Percentiles rank a stretch among this genome's conserved stretches.
Evolutionary conservation across 2,113 vertebrate species (phyloP).

Genomic region (Phodopus roborovskii): DNA sequence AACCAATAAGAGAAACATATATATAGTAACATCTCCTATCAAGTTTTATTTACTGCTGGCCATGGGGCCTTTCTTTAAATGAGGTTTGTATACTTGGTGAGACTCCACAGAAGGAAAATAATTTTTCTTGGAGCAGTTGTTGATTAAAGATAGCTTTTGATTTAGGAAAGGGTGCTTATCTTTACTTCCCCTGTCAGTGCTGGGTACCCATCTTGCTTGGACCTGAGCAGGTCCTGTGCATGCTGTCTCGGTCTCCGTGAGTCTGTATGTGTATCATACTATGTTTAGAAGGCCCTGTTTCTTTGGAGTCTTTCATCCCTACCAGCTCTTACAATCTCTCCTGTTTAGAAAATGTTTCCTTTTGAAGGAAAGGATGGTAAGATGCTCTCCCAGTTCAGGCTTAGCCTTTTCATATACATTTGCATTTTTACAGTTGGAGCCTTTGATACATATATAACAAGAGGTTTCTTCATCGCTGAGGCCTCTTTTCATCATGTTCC

Average conservation of each 20-base stretch:
- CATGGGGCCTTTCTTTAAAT: not conserved
- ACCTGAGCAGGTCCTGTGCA: not conserved
- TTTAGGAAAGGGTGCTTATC: not conserved
- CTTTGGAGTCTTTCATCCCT: not conserved
- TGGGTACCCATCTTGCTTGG: not conserved
- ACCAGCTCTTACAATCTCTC: not conserved
- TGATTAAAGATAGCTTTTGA: not conserved
- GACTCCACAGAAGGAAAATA: not conserved
- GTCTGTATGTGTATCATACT: not conserved
- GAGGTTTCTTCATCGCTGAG: not conserved
- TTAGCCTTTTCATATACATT: not conserved
- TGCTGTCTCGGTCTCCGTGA: not conserved
- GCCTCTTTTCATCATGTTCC: not conserved
- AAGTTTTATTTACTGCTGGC: not conserved
- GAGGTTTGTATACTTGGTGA: not conserved
- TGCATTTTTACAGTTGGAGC: not conserved
- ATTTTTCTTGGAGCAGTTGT: not conserved
- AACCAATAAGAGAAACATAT: too few relatives aligned
- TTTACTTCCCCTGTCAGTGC: not conserved
- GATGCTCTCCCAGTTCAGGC: not conserved
- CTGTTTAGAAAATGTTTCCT: not conserved
- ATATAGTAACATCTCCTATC: too few relatives aligned
- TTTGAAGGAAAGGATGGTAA: not conserved
- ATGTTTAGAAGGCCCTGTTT: not conserved
- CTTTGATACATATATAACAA: not conserved